Base-by-base conservation (phyloP, 1,140 invertebrate genomes). In the Rhizoglyphus robini region DNA sequence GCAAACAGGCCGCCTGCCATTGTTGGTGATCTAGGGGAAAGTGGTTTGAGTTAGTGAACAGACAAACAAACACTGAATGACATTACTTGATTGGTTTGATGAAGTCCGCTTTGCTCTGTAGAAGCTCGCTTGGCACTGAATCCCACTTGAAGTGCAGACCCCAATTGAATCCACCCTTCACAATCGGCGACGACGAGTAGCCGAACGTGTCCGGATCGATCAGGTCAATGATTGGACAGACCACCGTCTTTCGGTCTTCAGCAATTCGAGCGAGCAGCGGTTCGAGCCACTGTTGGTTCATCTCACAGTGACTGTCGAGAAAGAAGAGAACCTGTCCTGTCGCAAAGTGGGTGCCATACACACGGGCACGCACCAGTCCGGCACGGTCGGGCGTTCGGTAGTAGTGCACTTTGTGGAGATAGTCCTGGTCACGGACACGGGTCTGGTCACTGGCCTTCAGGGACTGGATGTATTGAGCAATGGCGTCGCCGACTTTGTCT, bases 1-100 rank as follows among this genome's bases (percentile, higher is more conserved):
- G 95, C 94, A 80, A 98, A 95, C 60, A 99, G 77, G 34, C 95
- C 94, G 13, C 95, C 96, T 2, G 94, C 93, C 93, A 97, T 97
- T 5, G 92, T 93, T 47, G 93, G 92, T 1, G 90, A 88, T 69
- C 83, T 83, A 69, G 2, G 18, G 8, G 23, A n/a, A n/a, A 20
- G 23, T 46, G 18, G 23, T n/a, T 3, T 30, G 46, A 64, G n/a
- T 38, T n/a, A n/a, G n/a, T n/a, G n/a, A n/a, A n/a, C n/a, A n/a
- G n/a, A n/a, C n/a, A n/a, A n/a, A n/a, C n/a, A n/a, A n/a, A n/a
- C n/a, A n/a, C 51, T 63, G 25, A 48, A 60, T 68, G 34, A 38
- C 46, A 11, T 70, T 73, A 83, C 80, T 82, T 83, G 54, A 95
- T 88, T 4, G 91, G 91, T 70, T 88, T 89, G 1, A 89, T 75